A percentile compares a stretch with the other conserved stretches of the same genome.
These are phyloP conservation scores for Speoplatyrhinus poulsoni DNA, from an alignment of 2,113 vertebrate genomes.

Conservation along the genomic window DNA sequence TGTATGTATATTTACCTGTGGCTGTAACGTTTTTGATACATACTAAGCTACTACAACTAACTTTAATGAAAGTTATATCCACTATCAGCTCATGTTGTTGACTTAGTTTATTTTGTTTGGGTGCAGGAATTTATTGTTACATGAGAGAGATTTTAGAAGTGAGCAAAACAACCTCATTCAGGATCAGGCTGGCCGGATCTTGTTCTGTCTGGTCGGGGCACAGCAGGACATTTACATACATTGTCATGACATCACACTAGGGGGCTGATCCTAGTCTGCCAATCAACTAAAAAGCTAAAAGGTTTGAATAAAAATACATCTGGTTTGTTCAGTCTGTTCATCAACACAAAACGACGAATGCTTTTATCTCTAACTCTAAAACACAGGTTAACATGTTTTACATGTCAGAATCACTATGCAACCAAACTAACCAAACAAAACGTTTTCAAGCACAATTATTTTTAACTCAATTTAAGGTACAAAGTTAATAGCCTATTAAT, in stretches of 20 bases:
- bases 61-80: no score
- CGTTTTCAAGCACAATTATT: no score
- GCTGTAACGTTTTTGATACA: no score
- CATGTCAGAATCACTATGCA: no score
- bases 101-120: not conserved
- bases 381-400: not conserved
- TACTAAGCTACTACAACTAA: no score
- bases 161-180: slow-evolving; percentile 50
- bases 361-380: not conserved
- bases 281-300: slow-evolving; percentile 20
- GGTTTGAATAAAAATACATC: not conserved
- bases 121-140: slow-evolving; percentile 57
- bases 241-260: slow-evolving; percentile 63
- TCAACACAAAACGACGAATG: not conserved
- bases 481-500: not conserved
- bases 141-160: slow-evolving; percentile 61
- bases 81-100: no score
- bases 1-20: no score
- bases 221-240: slow-evolving; percentile 69
- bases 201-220: slow-evolving; percentile 70
- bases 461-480: not conserved
- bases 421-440: no score
- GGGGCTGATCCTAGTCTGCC: slow-evolving; percentile 47
- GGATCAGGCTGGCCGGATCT: slow-evolving; percentile 71
- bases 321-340: no score